Percentiles rank a stretch among this genome's conserved stretches.
Conservation (phyloP, 2,888 invertebrate species). For the Agriopis leucophaearia region DNA sequence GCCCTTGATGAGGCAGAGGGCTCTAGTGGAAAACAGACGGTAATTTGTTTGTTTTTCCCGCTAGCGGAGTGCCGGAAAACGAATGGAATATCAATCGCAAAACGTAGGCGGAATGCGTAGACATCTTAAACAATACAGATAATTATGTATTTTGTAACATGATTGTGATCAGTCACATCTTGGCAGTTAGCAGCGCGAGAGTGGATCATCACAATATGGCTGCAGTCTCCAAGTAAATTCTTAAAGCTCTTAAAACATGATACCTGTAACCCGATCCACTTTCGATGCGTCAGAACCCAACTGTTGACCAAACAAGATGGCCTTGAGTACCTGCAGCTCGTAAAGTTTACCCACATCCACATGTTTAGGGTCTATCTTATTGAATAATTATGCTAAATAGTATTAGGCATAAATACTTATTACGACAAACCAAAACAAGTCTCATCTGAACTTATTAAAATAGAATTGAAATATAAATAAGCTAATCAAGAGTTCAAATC, state of each 20-base stretch:
- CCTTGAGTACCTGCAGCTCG: slow-evolving; percentile 29
- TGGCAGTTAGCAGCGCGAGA: too few relatives aligned
- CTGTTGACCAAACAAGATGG: slow-evolving; percentile 15
- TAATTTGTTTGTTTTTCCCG: slow-evolving; percentile 35
- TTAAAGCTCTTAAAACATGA: slow-evolving; percentile 8
- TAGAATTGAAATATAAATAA: too few relatives aligned
- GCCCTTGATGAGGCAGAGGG: slow-evolving; percentile 33
- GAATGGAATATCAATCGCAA: slow-evolving; percentile 25
- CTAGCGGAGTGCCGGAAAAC: slow-evolving; percentile 15
- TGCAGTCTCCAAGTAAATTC: not conserved
- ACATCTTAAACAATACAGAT: slow-evolving; percentile 4
- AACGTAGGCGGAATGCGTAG: slow-evolving; percentile 7
- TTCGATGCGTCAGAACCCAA: slow-evolving; percentile 9
- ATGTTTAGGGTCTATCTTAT: slow-evolving; percentile 22
- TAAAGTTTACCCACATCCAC: slow-evolving; percentile 13
- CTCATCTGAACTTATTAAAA: too few relatives aligned
- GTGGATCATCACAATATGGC: not conserved
- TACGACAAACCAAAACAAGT: not conserved
- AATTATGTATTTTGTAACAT: not conserved
- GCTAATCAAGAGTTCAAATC: too few relatives aligned
- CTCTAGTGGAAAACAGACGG: slow-evolving; percentile 27
- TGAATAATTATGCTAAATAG: slow-evolving; percentile 12
- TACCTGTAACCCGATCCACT: slow-evolving; percentile 18
- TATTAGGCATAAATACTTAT: not conserved
- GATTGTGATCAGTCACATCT: too few relatives aligned